Conservation (phyloP, 92 coral and sea anemone genomes). For the Diadumene lineata region DNA sequence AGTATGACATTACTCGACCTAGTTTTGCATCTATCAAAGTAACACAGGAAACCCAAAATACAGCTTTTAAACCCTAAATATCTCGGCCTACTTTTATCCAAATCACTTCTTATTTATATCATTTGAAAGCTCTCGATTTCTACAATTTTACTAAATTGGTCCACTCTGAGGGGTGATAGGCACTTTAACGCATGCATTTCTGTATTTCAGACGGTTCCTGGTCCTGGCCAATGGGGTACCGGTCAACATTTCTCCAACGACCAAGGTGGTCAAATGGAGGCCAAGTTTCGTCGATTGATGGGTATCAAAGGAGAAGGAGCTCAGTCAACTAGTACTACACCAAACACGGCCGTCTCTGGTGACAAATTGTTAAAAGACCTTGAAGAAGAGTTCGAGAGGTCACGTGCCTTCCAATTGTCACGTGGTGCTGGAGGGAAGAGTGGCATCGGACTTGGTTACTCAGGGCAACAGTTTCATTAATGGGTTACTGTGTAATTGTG, state of each 20-base stretch:
- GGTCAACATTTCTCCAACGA: conserved; percentile 81
- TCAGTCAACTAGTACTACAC: conserved; percentile 14
- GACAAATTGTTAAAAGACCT: conserved; percentile 72
- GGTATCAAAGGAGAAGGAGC: conserved; percentile 76
- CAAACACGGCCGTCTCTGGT: conserved; percentile 47
- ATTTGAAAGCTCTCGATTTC: too few species aligned
- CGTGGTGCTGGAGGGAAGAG: conserved; percentile 99
- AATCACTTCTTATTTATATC: too few species aligned
- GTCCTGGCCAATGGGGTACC: conserved; percentile 64
- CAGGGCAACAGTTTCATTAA: conserved; percentile 50
- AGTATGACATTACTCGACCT: too few species aligned
- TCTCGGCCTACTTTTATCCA: too few species aligned
- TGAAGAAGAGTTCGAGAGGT: conserved; percentile 94
- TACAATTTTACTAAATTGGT: too few species aligned
- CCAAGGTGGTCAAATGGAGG: conserved; percentile 96
- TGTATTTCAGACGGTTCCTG: conserved; percentile 37
- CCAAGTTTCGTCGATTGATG: conserved; percentile 96
- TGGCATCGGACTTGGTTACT: conserved; percentile 97
- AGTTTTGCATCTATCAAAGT: too few species aligned
- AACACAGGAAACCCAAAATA: too few species aligned
- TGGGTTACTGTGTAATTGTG: background rate
- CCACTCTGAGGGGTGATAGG: background rate
- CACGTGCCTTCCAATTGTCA: conserved; percentile 94
- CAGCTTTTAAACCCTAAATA: too few species aligned
- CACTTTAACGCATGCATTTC: background rate